These are phyloP conservation scores for Gymnocephalus cernua DNA, from an alignment of 2,113 vertebrate species.

Conservation along the genomic window DNA sequence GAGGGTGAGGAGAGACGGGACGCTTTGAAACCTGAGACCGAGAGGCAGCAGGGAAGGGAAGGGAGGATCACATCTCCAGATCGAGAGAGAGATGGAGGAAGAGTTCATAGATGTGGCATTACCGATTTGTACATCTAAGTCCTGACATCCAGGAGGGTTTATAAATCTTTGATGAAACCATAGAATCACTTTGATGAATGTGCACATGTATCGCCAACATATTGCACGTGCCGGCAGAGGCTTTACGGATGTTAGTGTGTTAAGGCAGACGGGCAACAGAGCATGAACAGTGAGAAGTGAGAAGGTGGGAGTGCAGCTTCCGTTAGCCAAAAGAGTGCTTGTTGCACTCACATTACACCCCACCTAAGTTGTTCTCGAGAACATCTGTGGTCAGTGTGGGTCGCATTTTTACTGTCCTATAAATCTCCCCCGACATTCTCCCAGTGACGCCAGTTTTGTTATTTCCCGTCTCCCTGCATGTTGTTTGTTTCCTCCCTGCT, in stretches of 20 bases:
- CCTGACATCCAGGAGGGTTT: conserved; percentile 67
- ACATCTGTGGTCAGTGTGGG: conserved; percentile 65
- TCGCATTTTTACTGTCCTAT: conserved; percentile 62
- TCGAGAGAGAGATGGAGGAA: conserved; percentile 43
- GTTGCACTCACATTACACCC: conserved; percentile 66
- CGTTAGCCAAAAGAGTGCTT: conserved; percentile 14
- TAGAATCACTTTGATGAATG: conserved; percentile 72
- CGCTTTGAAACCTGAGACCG: conserved; percentile 75
- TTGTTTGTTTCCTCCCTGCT: conserved; percentile 40
- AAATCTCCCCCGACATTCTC: conserved; percentile 59
- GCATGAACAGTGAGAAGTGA: conserved; percentile 30
- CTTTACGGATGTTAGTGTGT: conserved; percentile 65
- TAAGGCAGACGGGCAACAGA: conserved; percentile 40
- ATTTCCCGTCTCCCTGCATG: conserved; percentile 38
- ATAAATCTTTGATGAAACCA: conserved; percentile 76
- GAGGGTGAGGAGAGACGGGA: conserved; percentile 62
- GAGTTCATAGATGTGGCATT: conserved; percentile 63
- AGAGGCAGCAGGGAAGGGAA: conserved; percentile 62
- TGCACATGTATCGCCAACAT: conserved; percentile 48
- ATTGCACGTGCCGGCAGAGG: conserved; percentile 40
- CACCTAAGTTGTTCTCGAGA: conserved; percentile 44
- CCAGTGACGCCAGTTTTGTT: conserved; percentile 47
- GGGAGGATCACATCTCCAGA: conserved; percentile 60
- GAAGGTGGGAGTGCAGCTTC: conserved; percentile 24
- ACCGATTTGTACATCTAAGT: conserved; percentile 71